phyloP scores from a whole-genome alignment of 2,797 vertebrate genomes.

The Trematomus bernacchii region DNA sequence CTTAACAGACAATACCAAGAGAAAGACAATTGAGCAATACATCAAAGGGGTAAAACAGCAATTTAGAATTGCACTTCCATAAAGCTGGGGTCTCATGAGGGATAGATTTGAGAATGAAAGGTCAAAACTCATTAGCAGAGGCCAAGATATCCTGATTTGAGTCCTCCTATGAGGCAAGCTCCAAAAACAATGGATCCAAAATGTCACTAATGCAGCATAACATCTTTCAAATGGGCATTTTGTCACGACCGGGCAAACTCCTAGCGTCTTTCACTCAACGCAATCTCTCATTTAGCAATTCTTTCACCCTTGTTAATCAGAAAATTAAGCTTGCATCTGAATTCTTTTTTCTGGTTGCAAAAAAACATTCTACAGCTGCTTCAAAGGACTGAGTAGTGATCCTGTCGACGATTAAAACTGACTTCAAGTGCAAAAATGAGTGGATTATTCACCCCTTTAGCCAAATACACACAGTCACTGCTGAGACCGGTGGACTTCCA shows the following conservation, averaged over 20 bases:
- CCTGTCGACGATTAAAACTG: neutral
- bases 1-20: neutral
- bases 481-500: constrained; percentile 1
- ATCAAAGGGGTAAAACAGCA: neutral
- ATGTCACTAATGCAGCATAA: constrained; percentile 15
- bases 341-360: neutral
- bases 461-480: neutral
- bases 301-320: neutral
- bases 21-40: neutral
- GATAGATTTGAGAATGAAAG: neutral
- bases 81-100: neutral
- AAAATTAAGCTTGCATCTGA: neutral
- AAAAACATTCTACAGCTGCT: neutral
- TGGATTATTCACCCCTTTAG: neutral
- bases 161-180: neutral
- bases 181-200: neutral
- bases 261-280: neutral
- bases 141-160: neutral
- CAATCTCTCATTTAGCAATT: neutral
- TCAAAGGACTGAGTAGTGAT: neutral
- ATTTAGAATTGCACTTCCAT: neutral
- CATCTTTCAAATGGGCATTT: neutral
- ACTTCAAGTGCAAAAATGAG: neutral
- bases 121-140: neutral
- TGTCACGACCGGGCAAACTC: neutral